Evolutionary conservation across 1,140 invertebrate genomes (phyloP).

Genomic region (Microplitis mediator): DNA sequence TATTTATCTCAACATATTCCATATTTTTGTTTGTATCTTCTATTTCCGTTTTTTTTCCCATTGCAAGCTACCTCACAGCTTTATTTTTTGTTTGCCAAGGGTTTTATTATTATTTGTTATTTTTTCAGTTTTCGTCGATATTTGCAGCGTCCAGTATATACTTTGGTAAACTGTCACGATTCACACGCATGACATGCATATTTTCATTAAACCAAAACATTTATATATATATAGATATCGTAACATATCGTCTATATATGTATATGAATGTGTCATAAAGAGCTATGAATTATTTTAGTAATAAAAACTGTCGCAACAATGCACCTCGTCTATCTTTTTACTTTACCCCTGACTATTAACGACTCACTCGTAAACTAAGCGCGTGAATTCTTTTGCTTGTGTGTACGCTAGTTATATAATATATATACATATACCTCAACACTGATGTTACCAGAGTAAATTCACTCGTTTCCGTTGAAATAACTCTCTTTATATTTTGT

Average conservation of each 20-base stretch:
- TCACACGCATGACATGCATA: conserved; percentile 17
- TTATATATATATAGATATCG: not conserved
- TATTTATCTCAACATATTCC: conserved; percentile 5
- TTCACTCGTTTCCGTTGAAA: conserved; percentile 23
- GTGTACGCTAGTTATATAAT: not conserved
- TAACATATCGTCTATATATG: not conserved
- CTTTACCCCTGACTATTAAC: conserved; percentile 9
- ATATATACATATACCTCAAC: too few species aligned
- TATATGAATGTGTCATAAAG: not conserved
- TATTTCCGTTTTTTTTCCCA: not conserved
- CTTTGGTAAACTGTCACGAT: conserved; percentile 10
- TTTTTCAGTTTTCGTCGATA: conserved; percentile 7
- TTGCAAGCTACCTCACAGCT: conserved; percentile 4
- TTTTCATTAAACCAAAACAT: conserved; percentile 9
- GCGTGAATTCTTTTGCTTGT: conserved; percentile 31
- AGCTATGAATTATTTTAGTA: conserved; percentile 21
- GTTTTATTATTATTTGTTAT: conserved; percentile 7
- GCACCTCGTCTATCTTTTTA: conserved; percentile 11
- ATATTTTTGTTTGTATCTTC: conserved; percentile 10
- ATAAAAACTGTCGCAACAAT: conserved; percentile 28
- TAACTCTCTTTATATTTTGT: conserved; percentile 21
- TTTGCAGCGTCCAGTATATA: conserved; percentile 1
- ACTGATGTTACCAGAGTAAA: conserved; percentile 4
- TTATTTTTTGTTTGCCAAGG: conserved; percentile 6
- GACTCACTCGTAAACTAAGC: conserved; percentile 17